These are phyloP conservation scores for Drosophila suzukii DNA, from an alignment of 1,140 invertebrate genomes.

Conservation along the genomic window DNA sequence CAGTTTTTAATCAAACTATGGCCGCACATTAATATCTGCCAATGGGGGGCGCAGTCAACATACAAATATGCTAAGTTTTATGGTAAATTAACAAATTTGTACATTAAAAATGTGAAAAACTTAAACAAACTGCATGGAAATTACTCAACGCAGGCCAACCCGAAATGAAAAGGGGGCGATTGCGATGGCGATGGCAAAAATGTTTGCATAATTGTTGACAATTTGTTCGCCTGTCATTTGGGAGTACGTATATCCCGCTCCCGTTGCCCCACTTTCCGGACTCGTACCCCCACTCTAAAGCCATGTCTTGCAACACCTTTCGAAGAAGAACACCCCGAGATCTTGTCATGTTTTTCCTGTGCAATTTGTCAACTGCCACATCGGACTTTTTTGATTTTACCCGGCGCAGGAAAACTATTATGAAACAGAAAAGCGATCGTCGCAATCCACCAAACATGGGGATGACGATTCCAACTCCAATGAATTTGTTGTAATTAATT, in stretches of 20 bases:
- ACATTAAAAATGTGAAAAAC: slow-evolving; percentile 81
- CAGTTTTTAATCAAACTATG: slow-evolving; percentile 82
- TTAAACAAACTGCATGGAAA: slow-evolving; percentile 82
- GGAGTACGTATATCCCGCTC: not conserved
- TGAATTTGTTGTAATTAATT: slow-evolving; percentile 82
- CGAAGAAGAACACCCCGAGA: slow-evolving; percentile 43
- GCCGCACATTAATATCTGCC: slow-evolving; percentile 79
- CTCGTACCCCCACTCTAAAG: not conserved
- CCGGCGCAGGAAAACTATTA: slow-evolving; percentile 49
- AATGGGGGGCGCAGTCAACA: slow-evolving; percentile 52
- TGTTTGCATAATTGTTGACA: slow-evolving; percentile 79
- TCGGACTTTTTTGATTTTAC: slow-evolving; percentile 39
- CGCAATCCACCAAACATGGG: slow-evolving; percentile 14
- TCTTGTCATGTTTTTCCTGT: slow-evolving; percentile 83
- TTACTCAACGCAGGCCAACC: slow-evolving; percentile 54
- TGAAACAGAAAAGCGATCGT: slow-evolving; percentile 56
- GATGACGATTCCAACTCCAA: slow-evolving; percentile 23
- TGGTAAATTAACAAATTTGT: slow-evolving; percentile 84
- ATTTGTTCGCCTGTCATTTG: slow-evolving; percentile 70
- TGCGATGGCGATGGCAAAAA: slow-evolving; percentile 61
- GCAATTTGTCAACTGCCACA: slow-evolving; percentile 83
- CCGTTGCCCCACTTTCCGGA: not conserved
- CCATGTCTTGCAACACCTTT: slow-evolving; percentile 76
- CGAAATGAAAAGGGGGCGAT: slow-evolving; percentile 18
- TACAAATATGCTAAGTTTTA: slow-evolving; percentile 82